Percentiles rank a stretch among this genome's conserved stretches.
Evolutionary conservation across 2,113 vertebrate species (phyloP).

Genomic region (Xiphophorus maculatus): DNA sequence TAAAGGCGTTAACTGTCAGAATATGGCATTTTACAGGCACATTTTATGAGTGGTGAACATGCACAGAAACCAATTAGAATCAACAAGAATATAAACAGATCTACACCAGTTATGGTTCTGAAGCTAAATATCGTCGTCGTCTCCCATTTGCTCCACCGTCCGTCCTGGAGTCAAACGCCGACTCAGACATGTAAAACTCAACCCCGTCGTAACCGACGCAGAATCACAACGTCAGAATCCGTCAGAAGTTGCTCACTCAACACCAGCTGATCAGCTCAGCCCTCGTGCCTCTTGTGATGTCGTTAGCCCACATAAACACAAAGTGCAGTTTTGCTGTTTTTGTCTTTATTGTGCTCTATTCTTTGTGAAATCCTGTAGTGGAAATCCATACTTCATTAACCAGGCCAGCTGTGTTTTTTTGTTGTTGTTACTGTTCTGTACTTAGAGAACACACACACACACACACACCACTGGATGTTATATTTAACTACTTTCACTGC

Average conservation of each 20-base stretch:
- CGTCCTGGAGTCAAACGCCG: not conserved
- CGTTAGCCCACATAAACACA: not conserved
- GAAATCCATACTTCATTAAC: not conserved
- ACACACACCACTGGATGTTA: not conserved
- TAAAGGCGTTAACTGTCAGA: not conserved
- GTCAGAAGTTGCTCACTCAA: not conserved
- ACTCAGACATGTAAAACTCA: not conserved
- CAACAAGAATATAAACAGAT: not conserved
- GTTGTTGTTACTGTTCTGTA: not conserved
- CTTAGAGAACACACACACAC: not conserved
- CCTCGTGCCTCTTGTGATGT: not conserved
- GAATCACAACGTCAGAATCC: too few species aligned
- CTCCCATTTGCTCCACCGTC: not conserved
- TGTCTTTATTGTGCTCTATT: not conserved
- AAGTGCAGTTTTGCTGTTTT: not conserved
- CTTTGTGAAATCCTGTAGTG: not conserved
- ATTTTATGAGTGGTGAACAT: not conserved
- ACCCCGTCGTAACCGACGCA: not conserved
- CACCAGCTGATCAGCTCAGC: not conserved
- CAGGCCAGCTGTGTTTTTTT: not conserved
- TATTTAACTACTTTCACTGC: not conserved
- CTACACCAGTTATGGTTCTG: not conserved
- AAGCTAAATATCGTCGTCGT: not conserved
- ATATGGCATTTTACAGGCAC: not conserved
- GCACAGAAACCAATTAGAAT: not conserved